Evolutionary conservation across 1,140 invertebrate genomes (phyloP), one percentile per base, ranked within the genome.

Genomic region (Chironomus striatipennis): DNA sequence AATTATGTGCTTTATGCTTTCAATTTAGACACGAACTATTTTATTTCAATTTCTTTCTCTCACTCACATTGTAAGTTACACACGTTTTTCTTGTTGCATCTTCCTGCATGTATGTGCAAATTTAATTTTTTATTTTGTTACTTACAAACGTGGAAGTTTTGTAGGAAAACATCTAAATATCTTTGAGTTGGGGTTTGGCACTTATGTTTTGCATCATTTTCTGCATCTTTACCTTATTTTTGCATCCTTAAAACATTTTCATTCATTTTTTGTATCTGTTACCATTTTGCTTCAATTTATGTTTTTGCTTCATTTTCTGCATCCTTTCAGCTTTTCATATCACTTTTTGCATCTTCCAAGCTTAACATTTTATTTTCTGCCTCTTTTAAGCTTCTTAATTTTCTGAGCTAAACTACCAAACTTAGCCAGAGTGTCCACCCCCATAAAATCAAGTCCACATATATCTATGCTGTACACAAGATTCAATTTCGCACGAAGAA

Each of bases 1-100:
- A 70, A 70, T 20, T 70, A 70, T 70, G 65, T 70, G 65, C 20
- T 70, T 20, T 70, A 70, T 70, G 65, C 17, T 70, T 20, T n/a
- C 47, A n/a, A 57, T 57, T 57, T 57, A 57, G 47, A n/a, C 47
- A 57, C 47, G 47, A 57, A 12, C n/a, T 57, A n/a, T 57, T 12
- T 57, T 57, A 10, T 12, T 57, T 12, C 47, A 57, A 12, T 57
- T 34, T 34, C 47, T 57, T 12, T 5, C 47, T 57, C 12, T 7
- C 12, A n/a, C n/a, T 57, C 47, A 57, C 47, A n/a, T 12, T 57
- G 47, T 57, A n/a, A 12, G n/a, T 34, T n/a, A 57, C 47, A 57
- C 47, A 57, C 47, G 47, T 57, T n/a, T n/a, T 57, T 57, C 47
- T n/a, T 57, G 8, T n/a, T 57, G 43, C 43, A 47, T 10, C n/a